Conservation (phyloP, 2,888 invertebrate genomes). For the Amorpha juglandis region DNA sequence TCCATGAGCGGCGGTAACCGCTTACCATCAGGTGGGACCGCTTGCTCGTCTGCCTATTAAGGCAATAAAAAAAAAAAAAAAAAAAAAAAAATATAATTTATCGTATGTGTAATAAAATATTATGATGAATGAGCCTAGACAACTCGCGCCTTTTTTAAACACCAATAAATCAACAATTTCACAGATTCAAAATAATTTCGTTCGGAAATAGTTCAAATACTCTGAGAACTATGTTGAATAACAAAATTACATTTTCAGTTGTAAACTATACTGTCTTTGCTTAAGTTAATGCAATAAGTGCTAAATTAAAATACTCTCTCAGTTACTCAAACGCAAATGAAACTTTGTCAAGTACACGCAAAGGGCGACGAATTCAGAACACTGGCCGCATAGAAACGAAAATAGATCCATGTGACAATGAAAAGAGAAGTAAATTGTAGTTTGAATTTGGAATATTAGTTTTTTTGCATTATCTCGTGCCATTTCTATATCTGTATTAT, state of each 20-base stretch:
- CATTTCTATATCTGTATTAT: neutral
- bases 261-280: neutral
- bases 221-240: conserved; percentile 34
- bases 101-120: conserved; percentile 15
- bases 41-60: too few species aligned
- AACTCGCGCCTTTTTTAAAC: conserved; percentile 21
- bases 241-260: neutral
- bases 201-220: conserved; percentile 45
- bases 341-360: conserved; percentile 45
- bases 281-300: conserved; percentile 4
- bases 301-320: conserved; percentile 10
- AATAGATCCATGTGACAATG: conserved; percentile 65
- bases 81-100: conserved; percentile 17
- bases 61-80: too few species aligned
- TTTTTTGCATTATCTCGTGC: conserved; percentile 21
- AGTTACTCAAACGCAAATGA: conserved; percentile 10
- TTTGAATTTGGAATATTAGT: conserved; percentile 46
- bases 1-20: too few species aligned
- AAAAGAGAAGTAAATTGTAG: conserved; percentile 50
- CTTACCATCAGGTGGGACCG: too few species aligned
- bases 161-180: conserved; percentile 41
- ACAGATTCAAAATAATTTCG: conserved; percentile 42
- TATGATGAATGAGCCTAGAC: conserved; percentile 20
- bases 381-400: conserved; percentile 57
- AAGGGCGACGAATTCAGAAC: conserved; percentile 51